Conservation (phyloP, 2,888 invertebrate species). For the Empis stercorea region DNA sequence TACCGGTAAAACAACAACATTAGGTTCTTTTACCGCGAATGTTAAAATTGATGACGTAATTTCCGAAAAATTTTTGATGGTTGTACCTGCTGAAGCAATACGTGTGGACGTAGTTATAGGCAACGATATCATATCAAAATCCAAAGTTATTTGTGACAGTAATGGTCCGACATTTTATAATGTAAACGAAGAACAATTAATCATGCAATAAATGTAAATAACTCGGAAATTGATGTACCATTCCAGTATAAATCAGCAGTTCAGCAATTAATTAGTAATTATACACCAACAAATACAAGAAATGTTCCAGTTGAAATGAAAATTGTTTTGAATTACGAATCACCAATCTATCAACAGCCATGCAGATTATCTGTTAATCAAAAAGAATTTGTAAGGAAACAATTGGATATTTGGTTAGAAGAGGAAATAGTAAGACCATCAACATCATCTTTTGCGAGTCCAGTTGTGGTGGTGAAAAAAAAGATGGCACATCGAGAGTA, state of each 20-base stretch:
- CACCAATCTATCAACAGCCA: conserved; percentile 17
- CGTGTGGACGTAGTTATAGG: background rate
- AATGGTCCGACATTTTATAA: background rate
- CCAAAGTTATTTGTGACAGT: background rate
- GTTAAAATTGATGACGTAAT: conserved; percentile 5
- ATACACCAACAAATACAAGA: no score
- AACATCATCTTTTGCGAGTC: conserved; percentile 19
- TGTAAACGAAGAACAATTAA: background rate
- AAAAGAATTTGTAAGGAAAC: conserved; percentile 17
- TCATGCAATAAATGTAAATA: background rate
- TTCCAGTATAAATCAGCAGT: background rate
- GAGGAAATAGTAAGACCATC: no score
- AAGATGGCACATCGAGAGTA: conserved; percentile 7
- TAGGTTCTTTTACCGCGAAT: conserved; percentile 1
- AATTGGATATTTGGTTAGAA: conserved; percentile 19
- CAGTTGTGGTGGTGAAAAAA: conserved; percentile 16
- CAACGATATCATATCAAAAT: background rate
- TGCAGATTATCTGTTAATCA: conserved; percentile 17
- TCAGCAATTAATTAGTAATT: background rate
- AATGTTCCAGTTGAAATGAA: conserved; percentile 6
- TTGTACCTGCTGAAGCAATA: background rate
- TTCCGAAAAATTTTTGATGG: background rate
- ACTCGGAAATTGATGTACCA: conserved; percentile 1
- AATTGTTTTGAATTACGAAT: conserved; percentile 21
- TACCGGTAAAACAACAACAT: conserved; percentile 2